Evolutionary conservation across 2,888 invertebrate genomes (phyloP).

Genomic region (Chalcosyrphus nemorum): DNA sequence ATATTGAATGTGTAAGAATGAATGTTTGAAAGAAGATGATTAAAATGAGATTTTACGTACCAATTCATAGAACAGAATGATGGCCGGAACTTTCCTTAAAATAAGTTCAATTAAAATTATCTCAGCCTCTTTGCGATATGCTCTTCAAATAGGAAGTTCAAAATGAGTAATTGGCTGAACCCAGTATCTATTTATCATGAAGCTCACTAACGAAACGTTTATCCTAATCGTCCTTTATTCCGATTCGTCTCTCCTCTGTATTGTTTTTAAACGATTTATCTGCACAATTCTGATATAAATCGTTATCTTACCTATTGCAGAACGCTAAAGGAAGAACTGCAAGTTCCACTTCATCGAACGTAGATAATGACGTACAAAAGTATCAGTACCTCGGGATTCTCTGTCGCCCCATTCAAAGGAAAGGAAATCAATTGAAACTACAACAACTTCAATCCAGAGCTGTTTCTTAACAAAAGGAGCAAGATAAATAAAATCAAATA

Average conservation of each 20-base stretch:
- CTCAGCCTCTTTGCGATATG: too few species aligned
- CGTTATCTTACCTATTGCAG: conserved; percentile 56
- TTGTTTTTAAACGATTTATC: conserved; percentile 9
- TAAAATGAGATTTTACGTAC: too few species aligned
- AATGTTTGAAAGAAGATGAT: too few species aligned
- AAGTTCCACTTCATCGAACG: conserved; percentile 64
- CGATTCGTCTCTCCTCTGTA: neutral
- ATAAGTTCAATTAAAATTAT: too few species aligned
- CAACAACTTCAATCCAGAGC: conserved; percentile 36
- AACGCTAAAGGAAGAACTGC: conserved; percentile 13
- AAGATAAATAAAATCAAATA: conserved; percentile 62
- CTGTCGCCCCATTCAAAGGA: conserved; percentile 32
- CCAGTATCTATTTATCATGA: neutral
- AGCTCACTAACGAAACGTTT: conserved; percentile 9
- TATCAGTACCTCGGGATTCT: conserved; percentile 37
- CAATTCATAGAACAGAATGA: too few species aligned
- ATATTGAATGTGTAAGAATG: too few species aligned
- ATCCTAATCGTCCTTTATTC: neutral
- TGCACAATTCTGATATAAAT: conserved; percentile 18
- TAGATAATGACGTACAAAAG: conserved; percentile 64
- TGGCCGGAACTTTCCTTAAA: too few species aligned
- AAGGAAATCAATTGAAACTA: conserved; percentile 65
- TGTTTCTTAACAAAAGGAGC: conserved; percentile 23
- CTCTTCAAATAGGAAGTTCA: too few species aligned
- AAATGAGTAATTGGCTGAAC: conserved; percentile 5